Evolutionary conservation across 2,888 invertebrate species (phyloP).

Genomic region (Ethmia dodecea): DNA sequence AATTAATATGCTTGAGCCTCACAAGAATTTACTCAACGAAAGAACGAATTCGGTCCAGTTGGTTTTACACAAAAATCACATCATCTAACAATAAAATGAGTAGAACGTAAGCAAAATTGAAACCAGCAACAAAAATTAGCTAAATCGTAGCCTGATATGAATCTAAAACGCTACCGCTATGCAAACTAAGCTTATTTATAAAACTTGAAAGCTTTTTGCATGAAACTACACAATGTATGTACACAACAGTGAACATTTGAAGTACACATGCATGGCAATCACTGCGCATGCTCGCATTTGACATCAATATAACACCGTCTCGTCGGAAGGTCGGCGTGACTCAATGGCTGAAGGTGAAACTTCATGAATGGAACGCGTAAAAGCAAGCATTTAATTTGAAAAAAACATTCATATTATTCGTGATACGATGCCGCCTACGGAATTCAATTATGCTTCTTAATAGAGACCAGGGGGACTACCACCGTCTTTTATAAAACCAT

Average conservation of each 20-base stretch:
- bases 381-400: background rate
- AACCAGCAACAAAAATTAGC: background rate
- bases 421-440: too few species aligned
- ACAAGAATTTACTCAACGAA: conserved; percentile 2
- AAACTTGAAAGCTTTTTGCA: conserved; percentile 53
- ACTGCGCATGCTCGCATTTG: conserved; percentile 47
- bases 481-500: too few species aligned
- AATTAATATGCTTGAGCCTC: background rate
- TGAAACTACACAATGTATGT: conserved; percentile 46
- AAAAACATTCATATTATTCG: too few species aligned
- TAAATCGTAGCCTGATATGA: conserved; percentile 3
- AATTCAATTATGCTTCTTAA: too few species aligned
- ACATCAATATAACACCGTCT: conserved; percentile 62
- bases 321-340: conserved; percentile 39
- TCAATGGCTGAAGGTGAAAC: conserved; percentile 58
- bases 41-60: conserved; percentile 8
- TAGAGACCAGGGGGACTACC: too few species aligned
- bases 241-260: conserved; percentile 38
- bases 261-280: conserved; percentile 35
- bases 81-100: conserved; percentile 24
- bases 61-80: conserved; percentile 4
- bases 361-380: conserved; percentile 51
- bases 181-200: conserved; percentile 45
- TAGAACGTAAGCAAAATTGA: conserved; percentile 9
- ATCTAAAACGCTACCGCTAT: conserved; percentile 32